Base-by-base conservation (phyloP, 2,113 vertebrate species). In the Colinus virginianus region DNA sequence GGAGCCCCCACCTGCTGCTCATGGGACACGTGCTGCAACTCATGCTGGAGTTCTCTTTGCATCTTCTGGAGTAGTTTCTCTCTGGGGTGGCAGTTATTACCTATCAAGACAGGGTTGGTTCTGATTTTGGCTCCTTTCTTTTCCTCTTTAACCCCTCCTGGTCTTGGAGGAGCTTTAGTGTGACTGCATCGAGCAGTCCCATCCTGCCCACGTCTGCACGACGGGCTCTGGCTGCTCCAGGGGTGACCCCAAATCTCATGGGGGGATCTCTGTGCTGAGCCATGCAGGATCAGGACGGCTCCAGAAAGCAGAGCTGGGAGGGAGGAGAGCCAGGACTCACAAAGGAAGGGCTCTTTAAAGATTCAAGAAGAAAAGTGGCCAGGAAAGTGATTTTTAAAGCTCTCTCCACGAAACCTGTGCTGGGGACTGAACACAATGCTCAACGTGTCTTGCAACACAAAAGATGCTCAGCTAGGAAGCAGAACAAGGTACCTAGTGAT, bases 401-500 rank as follows among this genome's bases (percentile, higher is more conserved):
- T 86, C 10, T 8, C 56, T 71, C 77, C 11, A 2, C 58, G 64
- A n/a, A 85, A 56, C 64, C 75, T 10, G 20, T 21, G 51, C 49
- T 62, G 45, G 42, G 70, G 61, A 59, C 59, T 63, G 83, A 88
- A 55, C 46, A 77, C 85, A 80, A 55, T 7, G 64, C 3, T 1
- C 11, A 6, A 25, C 6, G 7, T 76, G 78, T 69, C 63, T 74
- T 34, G 68, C 76, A 91, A 51, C 34, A 85, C 68, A 85, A 71
- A 86, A 51, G 92, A 61, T 78, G 90, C 74, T 64, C 86, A 42
- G 69, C 49, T 70, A 95, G 92, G 77, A 94, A 93, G 95, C 97
- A 94, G 77, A 95, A 83, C 7, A 21, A 93, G 88, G 91, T 96
- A 56, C 91, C 86, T 83, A 46, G 68, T 93, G 87, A 93, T 93